These are phyloP conservation scores for Cacoxenus indagator DNA, from an alignment of 2,888 invertebrate species.

Conservation along the genomic window DNA sequence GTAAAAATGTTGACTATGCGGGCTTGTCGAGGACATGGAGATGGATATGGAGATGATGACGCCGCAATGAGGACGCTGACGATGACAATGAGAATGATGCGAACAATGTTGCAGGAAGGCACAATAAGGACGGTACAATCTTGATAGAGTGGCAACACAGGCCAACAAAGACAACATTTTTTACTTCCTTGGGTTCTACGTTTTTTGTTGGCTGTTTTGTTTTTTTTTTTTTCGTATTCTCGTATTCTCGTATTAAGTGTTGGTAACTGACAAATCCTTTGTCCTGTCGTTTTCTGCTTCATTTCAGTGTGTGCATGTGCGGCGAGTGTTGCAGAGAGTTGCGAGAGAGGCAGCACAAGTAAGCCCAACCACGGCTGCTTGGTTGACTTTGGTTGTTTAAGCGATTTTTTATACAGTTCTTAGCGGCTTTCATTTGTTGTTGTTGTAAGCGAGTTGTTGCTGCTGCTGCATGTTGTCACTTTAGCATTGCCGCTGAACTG, in stretches of 20 bases:
- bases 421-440: neutral
- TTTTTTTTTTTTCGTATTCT: neutral
- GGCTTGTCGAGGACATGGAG: no score
- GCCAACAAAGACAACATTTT: neutral
- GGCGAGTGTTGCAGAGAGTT: no score
- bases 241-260: slow-evolving; percentile 19
- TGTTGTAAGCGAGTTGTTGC: neutral
- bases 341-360: no score
- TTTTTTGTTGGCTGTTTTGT: neutral
- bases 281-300: slow-evolving; percentile 29
- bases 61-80: neutral
- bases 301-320: neutral
- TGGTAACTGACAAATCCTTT: slow-evolving; percentile 61
- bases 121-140: no score
- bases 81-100: neutral
- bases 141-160: slow-evolving; percentile 1
- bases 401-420: slow-evolving; percentile 62
- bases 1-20: no score
- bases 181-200: neutral
- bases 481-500: slow-evolving; percentile 1
- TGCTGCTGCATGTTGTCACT: slow-evolving; percentile 11
- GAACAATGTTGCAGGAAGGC: no score
- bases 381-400: slow-evolving; percentile 53
- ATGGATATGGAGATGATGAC: slow-evolving; percentile 17
- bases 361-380: slow-evolving; percentile 35